A percentile compares a stretch with the other conserved stretches of the same genome.
These are phyloP conservation scores for Rhynchotus rufescens DNA, from an alignment of 2,797 vertebrate genomes.

Conservation along the genomic window DNA sequence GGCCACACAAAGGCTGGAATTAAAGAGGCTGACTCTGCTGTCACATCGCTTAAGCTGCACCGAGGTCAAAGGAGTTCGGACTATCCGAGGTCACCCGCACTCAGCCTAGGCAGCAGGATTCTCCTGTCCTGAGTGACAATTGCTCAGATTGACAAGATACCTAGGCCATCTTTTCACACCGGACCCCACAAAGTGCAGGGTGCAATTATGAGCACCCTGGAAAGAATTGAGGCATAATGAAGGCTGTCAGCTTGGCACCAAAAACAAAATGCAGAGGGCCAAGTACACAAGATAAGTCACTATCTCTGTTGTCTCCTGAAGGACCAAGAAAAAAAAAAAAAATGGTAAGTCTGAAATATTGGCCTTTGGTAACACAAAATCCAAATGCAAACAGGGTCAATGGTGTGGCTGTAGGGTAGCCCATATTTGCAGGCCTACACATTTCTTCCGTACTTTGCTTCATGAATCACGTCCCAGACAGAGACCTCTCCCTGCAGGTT, in stretches of 20 bases:
- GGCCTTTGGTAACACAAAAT: background rate
- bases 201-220: background rate
- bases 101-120: background rate
- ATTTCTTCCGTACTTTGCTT: background rate
- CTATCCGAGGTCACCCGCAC: constrained; percentile 15
- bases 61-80: constrained; percentile 52
- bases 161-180: background rate
- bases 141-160: constrained; percentile 10
- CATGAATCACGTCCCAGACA: background rate
- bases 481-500: background rate
- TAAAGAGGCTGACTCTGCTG: constrained; percentile 67
- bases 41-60: constrained; percentile 50
- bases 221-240: background rate
- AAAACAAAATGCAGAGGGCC: background rate
- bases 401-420: background rate
- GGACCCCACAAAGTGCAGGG: background rate
- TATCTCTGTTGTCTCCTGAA: background rate
- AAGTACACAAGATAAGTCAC: background rate
- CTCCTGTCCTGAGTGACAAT: constrained; percentile 30
- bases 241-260: background rate
- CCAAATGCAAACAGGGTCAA: constrained; percentile 1
- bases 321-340: background rate
- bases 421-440: background rate
- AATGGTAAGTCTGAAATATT: background rate
- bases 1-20: constrained; percentile 65